Conservation (phyloP, 2,113 vertebrate genomes). For the Lycaon pictus region DNA sequence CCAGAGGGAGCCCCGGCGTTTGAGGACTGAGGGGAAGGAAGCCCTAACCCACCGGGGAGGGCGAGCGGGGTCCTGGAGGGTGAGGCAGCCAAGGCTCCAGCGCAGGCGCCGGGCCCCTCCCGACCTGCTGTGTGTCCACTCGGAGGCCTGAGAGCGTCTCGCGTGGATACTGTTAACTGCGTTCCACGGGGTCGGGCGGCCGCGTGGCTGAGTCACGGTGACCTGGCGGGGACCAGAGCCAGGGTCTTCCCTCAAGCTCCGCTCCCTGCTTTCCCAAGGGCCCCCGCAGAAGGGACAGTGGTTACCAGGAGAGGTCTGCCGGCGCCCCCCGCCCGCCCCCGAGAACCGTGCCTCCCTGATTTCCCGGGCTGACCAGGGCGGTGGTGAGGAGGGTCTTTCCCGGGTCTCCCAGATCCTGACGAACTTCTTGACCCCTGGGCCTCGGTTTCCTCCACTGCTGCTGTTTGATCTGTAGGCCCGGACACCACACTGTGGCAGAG, state of each 20-base stretch:
- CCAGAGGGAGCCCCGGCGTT: not conserved
- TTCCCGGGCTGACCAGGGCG: not conserved
- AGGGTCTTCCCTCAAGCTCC: not conserved
- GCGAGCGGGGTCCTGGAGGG: rapidly evolving
- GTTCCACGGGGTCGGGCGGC: not conserved
- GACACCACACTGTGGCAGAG: not conserved
- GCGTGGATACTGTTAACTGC: not conserved
- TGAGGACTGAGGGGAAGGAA: not conserved
- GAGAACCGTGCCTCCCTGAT: not conserved
- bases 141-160: not conserved
- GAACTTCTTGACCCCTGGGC: not conserved
- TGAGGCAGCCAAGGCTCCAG: too few relatives aligned
- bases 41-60: not conserved
- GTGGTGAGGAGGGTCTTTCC: not conserved
- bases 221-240: not conserved
- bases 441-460: not conserved
- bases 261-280: not conserved
- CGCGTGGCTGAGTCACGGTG: not conserved
- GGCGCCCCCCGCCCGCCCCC: not conserved
- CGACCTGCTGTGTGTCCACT: not conserved
- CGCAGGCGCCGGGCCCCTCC: rapidly evolving
- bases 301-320: not conserved
- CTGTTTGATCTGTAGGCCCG: not conserved
- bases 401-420: not conserved
- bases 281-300: not conserved